Evolutionary conservation across 1,140 invertebrate species (phyloP).

Genomic region (Microplitis mediator): DNA sequence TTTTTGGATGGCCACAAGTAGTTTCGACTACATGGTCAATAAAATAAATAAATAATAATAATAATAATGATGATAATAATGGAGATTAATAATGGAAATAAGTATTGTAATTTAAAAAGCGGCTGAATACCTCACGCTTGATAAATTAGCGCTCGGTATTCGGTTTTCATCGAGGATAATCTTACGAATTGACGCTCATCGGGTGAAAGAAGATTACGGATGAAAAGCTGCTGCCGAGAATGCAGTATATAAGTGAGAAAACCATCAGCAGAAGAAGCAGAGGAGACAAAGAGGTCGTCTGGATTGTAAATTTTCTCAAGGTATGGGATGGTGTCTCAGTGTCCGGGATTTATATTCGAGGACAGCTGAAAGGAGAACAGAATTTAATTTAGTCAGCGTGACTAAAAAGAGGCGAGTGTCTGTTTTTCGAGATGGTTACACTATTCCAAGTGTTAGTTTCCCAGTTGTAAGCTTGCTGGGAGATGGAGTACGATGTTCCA

Average conservation of each 20-base stretch:
- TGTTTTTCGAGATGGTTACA: too few species aligned
- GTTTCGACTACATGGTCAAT: too few species aligned
- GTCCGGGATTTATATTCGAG: neutral
- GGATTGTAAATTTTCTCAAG: neutral
- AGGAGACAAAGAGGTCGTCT: neutral
- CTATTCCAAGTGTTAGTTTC: neutral
- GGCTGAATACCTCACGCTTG: neutral
- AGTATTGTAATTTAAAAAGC: too few species aligned
- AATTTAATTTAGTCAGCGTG: conserved; percentile 3
- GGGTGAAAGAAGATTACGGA: neutral
- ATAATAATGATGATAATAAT: too few species aligned
- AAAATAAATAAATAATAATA: too few species aligned
- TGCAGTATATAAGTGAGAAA: neutral
- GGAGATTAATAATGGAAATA: too few species aligned
- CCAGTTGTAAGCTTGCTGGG: neutral
- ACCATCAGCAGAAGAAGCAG: neutral
- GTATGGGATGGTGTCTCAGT: neutral
- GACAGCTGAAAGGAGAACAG: neutral
- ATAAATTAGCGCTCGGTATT: neutral
- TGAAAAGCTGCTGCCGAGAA: neutral
- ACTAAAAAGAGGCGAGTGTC: neutral
- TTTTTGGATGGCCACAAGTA: too few species aligned
- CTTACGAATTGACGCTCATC: neutral
- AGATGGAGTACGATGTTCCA: too few species aligned
- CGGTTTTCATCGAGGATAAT: neutral